Conservation (phyloP, 2,797 vertebrate species). For the Muscicapa comitata region DNA sequence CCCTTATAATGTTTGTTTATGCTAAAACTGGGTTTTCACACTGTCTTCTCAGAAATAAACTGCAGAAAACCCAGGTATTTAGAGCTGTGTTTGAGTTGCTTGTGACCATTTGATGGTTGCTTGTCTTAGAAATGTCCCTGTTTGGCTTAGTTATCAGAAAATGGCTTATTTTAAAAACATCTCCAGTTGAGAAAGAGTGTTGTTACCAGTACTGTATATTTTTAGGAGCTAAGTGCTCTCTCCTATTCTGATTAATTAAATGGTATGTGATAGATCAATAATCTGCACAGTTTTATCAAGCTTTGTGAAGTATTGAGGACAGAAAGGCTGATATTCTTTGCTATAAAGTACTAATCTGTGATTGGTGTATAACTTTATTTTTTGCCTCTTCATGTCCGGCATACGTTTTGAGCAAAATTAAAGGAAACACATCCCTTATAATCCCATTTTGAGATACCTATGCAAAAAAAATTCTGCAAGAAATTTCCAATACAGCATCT, state of each 20-base stretch:
- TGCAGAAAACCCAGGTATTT: background rate
- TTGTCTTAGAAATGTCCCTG: background rate
- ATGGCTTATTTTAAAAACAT: rapidly evolving
- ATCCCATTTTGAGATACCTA: no score
- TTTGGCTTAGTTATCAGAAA: background rate
- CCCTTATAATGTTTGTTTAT: background rate
- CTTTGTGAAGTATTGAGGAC: background rate
- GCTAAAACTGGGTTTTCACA: background rate
- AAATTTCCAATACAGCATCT: background rate
- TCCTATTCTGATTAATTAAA: background rate
- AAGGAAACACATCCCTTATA: rapidly evolving
- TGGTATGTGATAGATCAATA: background rate
- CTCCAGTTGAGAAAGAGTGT: background rate
- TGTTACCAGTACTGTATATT: background rate
- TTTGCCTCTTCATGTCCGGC: background rate
- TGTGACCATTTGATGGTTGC: background rate
- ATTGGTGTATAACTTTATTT: background rate
- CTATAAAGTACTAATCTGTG: background rate
- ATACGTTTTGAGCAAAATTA: background rate
- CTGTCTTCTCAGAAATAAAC: background rate
- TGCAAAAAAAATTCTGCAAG: background rate
- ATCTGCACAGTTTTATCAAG: background rate
- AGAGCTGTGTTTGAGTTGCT: background rate
- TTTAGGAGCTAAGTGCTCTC: background rate
- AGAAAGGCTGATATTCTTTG: background rate